A percentile compares a stretch with the other conserved stretches of the same genome.
Conservation (phyloP, 35 echinoderm and acorn worm species). For the Heliocidaris erythrogramma region DNA sequence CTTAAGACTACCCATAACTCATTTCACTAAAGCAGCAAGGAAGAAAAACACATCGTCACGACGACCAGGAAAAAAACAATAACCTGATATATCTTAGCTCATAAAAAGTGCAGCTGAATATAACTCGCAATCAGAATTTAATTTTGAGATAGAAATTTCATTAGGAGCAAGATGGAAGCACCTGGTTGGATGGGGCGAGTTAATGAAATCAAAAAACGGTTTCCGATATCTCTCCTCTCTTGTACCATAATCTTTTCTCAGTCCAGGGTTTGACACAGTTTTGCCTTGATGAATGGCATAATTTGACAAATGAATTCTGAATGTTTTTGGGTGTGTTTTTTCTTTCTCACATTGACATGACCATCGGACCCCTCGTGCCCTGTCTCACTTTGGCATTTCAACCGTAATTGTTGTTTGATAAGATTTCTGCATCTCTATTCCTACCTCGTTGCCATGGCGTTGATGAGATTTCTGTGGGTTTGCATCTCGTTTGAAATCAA, state of each 20-base stretch:
- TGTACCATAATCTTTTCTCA: conserved; percentile 52
- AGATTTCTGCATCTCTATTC: conserved; percentile 50
- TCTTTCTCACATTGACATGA: background rate
- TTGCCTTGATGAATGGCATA: conserved; percentile 41
- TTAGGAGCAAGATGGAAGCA: conserved; percentile 47
- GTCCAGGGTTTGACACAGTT: conserved; percentile 48
- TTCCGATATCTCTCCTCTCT: conserved; percentile 40
- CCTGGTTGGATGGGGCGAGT: conserved; percentile 38
- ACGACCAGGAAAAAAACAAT: conserved; percentile 40
- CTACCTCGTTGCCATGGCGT: background rate
- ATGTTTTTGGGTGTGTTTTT: conserved; percentile 34
- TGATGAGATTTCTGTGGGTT: conserved; percentile 43
- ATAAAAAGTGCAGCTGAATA: conserved; percentile 56
- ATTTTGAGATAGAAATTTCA: conserved; percentile 57
- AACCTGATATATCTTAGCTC: conserved; percentile 51
- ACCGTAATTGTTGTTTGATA: conserved; percentile 40
- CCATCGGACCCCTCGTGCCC: background rate
- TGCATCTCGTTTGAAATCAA: conserved; percentile 28
- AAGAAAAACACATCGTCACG: conserved; percentile 52
- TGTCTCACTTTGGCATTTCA: background rate
- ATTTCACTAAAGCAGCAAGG: background rate
- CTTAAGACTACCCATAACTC: conserved; percentile 44
- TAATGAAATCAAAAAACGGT: conserved; percentile 54
- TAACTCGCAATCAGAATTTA: conserved; percentile 55
- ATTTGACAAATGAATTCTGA: conserved; percentile 51